Evolutionary conservation across 2,113 vertebrate genomes (phyloP).

Genomic region (Spea bombifrons): DNA sequence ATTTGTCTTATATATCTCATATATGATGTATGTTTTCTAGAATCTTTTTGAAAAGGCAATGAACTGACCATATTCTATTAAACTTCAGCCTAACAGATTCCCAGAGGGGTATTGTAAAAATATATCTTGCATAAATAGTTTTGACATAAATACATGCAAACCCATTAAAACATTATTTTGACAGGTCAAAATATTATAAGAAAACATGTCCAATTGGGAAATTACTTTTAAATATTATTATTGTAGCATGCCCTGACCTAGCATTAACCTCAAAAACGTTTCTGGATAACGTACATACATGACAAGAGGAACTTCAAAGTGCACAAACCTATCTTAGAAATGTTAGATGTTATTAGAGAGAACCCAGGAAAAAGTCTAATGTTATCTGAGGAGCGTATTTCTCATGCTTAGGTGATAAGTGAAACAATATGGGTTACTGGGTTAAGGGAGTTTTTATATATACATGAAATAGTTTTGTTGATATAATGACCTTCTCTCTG

Average conservation of each 20-base stretch:
- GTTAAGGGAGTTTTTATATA: neutral
- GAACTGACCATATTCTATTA: too few species aligned
- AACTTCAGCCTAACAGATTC: too few species aligned
- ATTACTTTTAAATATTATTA: neutral
- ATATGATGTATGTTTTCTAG: too few species aligned
- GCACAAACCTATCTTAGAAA: slow-evolving; percentile 21
- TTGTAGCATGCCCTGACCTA: slow-evolving; percentile 12
- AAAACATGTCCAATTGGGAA: neutral
- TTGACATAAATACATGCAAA: neutral
- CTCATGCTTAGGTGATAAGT: slow-evolving; percentile 20
- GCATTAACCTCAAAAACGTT: slow-evolving; percentile 19
- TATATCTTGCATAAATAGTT: too few species aligned
- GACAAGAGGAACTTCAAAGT: slow-evolving; percentile 19
- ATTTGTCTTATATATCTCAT: too few species aligned
- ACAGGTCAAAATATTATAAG: slow-evolving; percentile 12
- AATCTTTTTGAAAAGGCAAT: too few species aligned
- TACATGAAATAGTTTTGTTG: neutral
- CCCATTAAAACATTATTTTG: neutral
- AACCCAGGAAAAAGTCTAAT: slow-evolving; percentile 17
- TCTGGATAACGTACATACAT: slow-evolving; percentile 24
- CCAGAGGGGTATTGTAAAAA: too few species aligned
- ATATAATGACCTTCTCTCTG: slow-evolving; percentile 13
- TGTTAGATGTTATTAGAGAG: slow-evolving; percentile 13
- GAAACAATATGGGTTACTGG: slow-evolving; percentile 11
- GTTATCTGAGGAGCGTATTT: slow-evolving; percentile 30